Base-by-base conservation (phyloP, 2,888 invertebrate species). In the Pheosia tremula region DNA sequence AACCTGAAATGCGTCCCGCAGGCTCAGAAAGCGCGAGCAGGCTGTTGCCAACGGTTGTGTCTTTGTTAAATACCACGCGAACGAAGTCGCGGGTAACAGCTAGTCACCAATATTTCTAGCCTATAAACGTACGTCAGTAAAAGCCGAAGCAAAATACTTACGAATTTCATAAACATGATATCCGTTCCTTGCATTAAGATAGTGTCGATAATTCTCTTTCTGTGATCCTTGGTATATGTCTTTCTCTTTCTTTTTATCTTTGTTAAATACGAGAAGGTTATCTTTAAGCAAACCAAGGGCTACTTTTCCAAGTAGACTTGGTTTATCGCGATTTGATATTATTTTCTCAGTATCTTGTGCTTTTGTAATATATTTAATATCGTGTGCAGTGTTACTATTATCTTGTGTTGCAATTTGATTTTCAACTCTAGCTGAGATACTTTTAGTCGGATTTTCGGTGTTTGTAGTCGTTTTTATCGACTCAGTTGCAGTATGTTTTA, bases 161-260 rank as follows among this genome's bases (percentile, higher is more conserved):
- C 90, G 67, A 37, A 88, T 72, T 86, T 90, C 89, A 72, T 78
- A 86, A 7, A 89, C 86, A 10, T 45, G 43, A 45, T 56, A 56
- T 3, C 4, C 11, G 4, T 45, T 56, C 8, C 36, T 45, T 56
- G 36, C 36, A 24, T 45, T 45, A 10, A 47, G 50, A 7, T 24
- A 24, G 5, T 50, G 50, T 11, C 9, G 37, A 6, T 53, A 11
- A 10, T 8, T 37, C 10, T 53, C 53, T 10, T 53, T 53, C 10
- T 53, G 37, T 53, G 37, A 53, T 11, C 36, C 37, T 11, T 53
- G 3, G 9, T 37, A 37, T 38, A 37, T 2, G 7, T 61, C 55
- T n/a, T 41, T 50, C 4, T 60, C 54, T 52, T 59, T 65, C 13
- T 63, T 61, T 49, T 50, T 57, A 54, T 24, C 10, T 13, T 39